Evolutionary conservation across 2,797 vertebrate species (phyloP).

Genomic region (Sebastes kiyomatsui): DNA sequence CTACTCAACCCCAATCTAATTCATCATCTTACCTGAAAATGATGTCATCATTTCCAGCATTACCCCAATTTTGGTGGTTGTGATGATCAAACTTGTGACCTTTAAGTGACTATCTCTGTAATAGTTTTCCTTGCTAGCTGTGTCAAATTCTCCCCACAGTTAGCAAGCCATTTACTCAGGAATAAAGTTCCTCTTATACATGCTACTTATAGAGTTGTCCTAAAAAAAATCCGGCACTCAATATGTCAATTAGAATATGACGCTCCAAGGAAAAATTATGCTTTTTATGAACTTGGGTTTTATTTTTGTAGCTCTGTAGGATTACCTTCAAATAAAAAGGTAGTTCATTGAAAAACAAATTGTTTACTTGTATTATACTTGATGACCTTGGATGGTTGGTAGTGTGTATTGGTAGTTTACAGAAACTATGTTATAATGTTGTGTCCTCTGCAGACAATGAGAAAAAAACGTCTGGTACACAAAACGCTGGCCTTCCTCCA

Average conservation of each 20-base stretch:
- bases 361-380: background rate
- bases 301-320: background rate
- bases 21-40: background rate
- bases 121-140: background rate
- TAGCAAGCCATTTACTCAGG: background rate
- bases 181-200: background rate
- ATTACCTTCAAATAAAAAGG: background rate
- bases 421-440: background rate
- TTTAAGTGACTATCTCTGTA: background rate
- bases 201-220: background rate
- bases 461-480: background rate
- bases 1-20: background rate
- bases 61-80: background rate
- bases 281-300: background rate
- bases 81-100: background rate
- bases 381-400: background rate
- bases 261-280: background rate
- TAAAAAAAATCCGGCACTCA: background rate
- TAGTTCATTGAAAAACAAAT: background rate
- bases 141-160: background rate
- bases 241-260: background rate
- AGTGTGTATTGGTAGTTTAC: background rate
- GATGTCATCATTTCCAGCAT: background rate
- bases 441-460: background rate
- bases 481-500: background rate